These are phyloP conservation scores for Pygoscelis antarcticus DNA, from an alignment of 2,113 vertebrate species.

Conservation along the genomic window DNA sequence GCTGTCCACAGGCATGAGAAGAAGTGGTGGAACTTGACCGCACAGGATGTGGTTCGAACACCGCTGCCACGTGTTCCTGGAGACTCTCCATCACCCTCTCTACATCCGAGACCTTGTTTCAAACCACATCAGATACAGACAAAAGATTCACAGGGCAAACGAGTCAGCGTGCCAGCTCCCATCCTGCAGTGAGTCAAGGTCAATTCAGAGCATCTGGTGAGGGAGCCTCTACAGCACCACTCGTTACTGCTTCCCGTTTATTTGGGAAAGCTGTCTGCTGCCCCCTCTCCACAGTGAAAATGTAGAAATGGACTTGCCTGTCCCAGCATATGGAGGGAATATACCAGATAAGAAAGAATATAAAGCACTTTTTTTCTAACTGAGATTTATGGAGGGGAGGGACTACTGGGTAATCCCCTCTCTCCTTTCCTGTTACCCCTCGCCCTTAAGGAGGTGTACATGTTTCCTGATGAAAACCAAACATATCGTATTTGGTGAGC, in stretches of 20 bases:
- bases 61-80: constrained; percentile 27
- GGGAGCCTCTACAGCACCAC: background rate
- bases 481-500: rapidly evolving
- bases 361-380: background rate
- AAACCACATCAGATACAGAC: background rate
- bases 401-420: background rate
- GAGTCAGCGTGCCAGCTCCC: background rate
- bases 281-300: background rate
- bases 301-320: background rate
- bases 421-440: background rate
- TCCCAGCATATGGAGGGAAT: background rate
- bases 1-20: background rate
- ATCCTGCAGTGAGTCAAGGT: background rate
- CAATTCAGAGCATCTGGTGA: background rate
- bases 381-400: background rate
- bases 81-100: constrained; percentile 63
- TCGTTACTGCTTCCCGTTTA: background rate
- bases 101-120: constrained; percentile 64
- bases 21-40: background rate
- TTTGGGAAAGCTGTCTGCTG: background rate
- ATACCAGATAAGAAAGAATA: background rate
- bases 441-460: background rate
- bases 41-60: background rate
- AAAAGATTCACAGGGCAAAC: background rate
- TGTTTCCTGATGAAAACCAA: background rate